Conservation (phyloP, 2,888 invertebrate genomes). For the Latrodectus elegans region DNA sequence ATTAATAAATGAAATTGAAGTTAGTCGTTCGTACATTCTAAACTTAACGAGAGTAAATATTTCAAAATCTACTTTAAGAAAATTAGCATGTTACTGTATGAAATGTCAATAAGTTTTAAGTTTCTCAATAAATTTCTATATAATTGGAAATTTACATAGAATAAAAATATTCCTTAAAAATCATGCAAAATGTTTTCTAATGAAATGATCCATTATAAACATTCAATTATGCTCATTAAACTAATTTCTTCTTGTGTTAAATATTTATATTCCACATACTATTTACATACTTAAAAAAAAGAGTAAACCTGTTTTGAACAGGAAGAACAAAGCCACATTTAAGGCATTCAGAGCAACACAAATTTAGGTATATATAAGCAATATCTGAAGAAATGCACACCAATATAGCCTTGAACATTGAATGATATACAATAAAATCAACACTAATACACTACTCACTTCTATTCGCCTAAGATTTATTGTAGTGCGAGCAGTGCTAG, state of each 20-base stretch:
- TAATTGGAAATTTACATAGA: constrained; percentile 39
- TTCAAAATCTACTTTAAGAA: constrained; percentile 42
- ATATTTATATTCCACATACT: constrained; percentile 61
- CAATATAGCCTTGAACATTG: constrained; percentile 68
- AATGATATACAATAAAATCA: constrained; percentile 68
- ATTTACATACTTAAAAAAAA: constrained; percentile 61
- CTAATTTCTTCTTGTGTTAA: constrained; percentile 58
- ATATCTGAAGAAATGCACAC: constrained; percentile 66
- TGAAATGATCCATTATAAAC: constrained; percentile 52
- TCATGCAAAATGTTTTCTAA: constrained; percentile 60
- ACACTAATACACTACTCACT: constrained; percentile 69
- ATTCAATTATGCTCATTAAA: constrained; percentile 56
- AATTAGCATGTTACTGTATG: constrained; percentile 44
- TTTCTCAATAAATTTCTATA: constrained; percentile 48
- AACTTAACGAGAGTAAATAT: constrained; percentile 67
- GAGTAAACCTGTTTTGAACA: constrained; percentile 50
- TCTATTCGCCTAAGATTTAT: constrained; percentile 68
- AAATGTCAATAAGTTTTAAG: constrained; percentile 41
- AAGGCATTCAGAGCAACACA: constrained; percentile 56
- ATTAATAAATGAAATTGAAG: constrained; percentile 54
- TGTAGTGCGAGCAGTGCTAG: constrained; percentile 69
- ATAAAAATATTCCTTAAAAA: constrained; percentile 45
- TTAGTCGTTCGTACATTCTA: constrained; percentile 55
- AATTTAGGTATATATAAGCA: constrained; percentile 54
- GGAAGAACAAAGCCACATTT: constrained; percentile 65